A percentile compares a stretch with the other conserved stretches of the same genome.
phyloP scores from a whole-genome alignment of 2,113 vertebrate genomes.

The Syngnathus typhle region DNA sequence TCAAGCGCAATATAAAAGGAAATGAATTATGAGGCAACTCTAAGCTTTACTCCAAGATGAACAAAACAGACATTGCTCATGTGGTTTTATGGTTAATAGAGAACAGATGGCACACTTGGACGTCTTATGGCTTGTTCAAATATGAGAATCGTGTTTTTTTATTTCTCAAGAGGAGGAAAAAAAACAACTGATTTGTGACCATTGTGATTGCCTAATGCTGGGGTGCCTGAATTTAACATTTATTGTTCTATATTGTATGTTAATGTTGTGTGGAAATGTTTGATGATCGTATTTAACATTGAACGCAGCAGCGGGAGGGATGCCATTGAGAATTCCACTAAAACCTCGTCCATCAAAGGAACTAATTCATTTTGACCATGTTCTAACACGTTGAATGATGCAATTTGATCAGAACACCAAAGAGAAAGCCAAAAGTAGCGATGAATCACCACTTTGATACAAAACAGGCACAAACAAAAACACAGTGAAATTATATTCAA shows the following conservation, averaged over 20 bases:
- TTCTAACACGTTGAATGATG: background rate
- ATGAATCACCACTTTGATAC: background rate
- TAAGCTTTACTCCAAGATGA: background rate
- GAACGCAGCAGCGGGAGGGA: background rate
- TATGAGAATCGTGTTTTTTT: background rate
- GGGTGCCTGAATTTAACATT: background rate
- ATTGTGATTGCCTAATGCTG: background rate
- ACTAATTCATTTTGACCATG: background rate
- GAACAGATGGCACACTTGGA: background rate
- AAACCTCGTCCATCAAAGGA: background rate
- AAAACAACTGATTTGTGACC: background rate
- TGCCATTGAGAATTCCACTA: background rate
- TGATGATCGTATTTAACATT: background rate
- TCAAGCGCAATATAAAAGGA: background rate
- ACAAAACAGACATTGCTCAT: background rate
- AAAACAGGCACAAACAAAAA: background rate
- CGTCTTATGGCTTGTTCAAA: background rate
- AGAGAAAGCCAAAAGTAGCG: background rate
- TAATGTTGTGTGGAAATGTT: background rate
- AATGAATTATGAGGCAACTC: background rate
- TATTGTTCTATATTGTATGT: background rate
- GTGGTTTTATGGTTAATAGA: background rate
- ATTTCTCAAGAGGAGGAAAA: background rate
- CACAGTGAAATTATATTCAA: too few relatives aligned
- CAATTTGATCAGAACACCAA: background rate